phyloP scores from a whole-genome alignment of 2,797 vertebrate species.

The Lepilemur ruficaudatus region DNA sequence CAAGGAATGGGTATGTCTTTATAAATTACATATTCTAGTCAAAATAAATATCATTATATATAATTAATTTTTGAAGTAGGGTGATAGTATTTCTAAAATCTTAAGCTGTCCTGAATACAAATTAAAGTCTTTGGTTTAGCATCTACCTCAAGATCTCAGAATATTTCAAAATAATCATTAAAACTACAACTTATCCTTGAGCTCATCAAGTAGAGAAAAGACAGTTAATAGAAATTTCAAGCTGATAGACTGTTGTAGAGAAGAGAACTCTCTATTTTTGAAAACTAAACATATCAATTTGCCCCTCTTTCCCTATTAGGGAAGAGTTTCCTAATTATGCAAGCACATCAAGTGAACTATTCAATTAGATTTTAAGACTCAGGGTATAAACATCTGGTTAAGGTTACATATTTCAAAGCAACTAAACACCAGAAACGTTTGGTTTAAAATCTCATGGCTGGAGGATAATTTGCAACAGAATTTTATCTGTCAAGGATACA shows the following conservation, averaged over 20 bases:
- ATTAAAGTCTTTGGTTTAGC: not conserved
- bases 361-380: constrained; percentile 38
- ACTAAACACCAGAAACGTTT: constrained; percentile 21
- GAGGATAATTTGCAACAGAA: constrained; percentile 67
- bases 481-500: constrained; percentile 71
- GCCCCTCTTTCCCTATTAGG: not conserved
- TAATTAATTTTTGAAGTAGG: not conserved
- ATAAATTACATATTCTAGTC: not conserved
- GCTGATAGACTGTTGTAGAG: not conserved
- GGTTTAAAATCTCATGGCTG: constrained; percentile 62
- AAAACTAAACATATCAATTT: constrained; percentile 36
- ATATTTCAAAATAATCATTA: not conserved
- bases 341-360: not conserved
- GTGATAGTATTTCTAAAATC: not conserved
- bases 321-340: constrained; percentile 13
- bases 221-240: constrained; percentile 27
- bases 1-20: not conserved
- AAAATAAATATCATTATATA: not conserved
- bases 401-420: constrained; percentile 49
- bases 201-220: not conserved
- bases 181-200: not conserved
- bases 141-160: not conserved
- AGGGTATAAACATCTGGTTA: constrained; percentile 44
- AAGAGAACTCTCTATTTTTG: not conserved
- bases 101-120: not conserved